Base-by-base conservation (phyloP, 2,797 vertebrate genomes). In the Triplophysa yarkandensis region DNA sequence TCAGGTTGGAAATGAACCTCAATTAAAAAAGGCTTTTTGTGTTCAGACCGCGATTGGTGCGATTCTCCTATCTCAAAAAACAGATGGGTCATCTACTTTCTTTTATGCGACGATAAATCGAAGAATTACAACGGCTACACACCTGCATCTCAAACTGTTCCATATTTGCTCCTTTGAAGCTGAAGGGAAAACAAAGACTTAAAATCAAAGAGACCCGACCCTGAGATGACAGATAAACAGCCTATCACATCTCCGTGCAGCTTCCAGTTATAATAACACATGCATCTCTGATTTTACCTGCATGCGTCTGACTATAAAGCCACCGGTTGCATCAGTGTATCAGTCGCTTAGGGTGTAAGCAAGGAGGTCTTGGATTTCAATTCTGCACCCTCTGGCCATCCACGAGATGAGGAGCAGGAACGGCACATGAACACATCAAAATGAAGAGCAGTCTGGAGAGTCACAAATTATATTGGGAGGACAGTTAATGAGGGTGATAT, bases 321-420 rank as follows among this genome's bases (percentile, higher is more conserved):
- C 85, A 89, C 86, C 83, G 81, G 86, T 88, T 89, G 85, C 87
- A 82, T 90, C 85, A 90, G 77, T 79, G 82, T 85, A 80, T 84
- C 86, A 87, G 86, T 39, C 13, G 36, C 13, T 39, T 3, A 4
- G 36, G 11, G 11, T 11, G 71, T 63, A 43, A 52, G 23, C 64
- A 55, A 2, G 10, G 57, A 44, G 57, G 63, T 55, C 19, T 65
- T 39, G 46, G 4, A 71, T 77, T 77, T 79, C 63, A 27, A 28
- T 63, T 66, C 54, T 19, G 41, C 23, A 76, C 63, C 69, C 80
- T 71, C 52, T 10, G 71, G 77, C 44, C 13, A 32, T 48, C 44
- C 27, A 61, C 50, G 14, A 55, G 66, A 71, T 76, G 70, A 63
- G 48, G 63, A 68, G 61, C 52, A 62, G 39, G 13, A 57, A 27